Evolutionary conservation across 2,888 invertebrate species (phyloP).

Genomic region (Rhingia campestris): DNA sequence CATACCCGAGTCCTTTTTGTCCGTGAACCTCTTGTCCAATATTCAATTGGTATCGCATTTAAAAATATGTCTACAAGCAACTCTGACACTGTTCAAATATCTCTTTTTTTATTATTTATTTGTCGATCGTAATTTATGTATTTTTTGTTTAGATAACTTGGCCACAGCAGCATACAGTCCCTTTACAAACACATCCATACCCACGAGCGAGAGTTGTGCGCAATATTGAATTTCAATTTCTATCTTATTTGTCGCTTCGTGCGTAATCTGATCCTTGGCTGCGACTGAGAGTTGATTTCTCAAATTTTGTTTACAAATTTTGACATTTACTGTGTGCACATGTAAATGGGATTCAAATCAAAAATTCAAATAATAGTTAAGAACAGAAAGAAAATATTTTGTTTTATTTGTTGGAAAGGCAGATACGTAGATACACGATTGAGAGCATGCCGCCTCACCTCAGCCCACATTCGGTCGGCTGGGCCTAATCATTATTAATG

Average conservation of each 20-base stretch:
- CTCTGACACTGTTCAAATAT: constrained; percentile 29
- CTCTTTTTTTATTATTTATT: background rate
- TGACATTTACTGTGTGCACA: no score
- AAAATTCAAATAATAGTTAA: background rate
- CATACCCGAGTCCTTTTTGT: constrained; percentile 14
- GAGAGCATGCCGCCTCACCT: background rate
- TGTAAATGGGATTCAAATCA: background rate
- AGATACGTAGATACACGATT: no score
- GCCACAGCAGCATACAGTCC: background rate
- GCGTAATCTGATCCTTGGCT: background rate
- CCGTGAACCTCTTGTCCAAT: background rate
- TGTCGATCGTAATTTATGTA: constrained; percentile 15
- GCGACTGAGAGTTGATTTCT: no score
- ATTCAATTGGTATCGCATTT: constrained; percentile 8
- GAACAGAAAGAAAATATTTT: background rate
- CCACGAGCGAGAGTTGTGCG: constrained; percentile 4
- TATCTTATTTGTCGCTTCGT: background rate
- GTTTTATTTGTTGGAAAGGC: no score
- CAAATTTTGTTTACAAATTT: no score
- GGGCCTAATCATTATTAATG: constrained; percentile 9
- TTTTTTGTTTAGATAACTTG: constrained; percentile 8
- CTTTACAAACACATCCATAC: background rate
- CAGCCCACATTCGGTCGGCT: no score
- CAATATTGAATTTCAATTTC: constrained; percentile 29
- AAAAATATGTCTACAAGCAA: constrained; percentile 10